Evolutionary conservation across 2,797 vertebrate genomes (phyloP).

Genomic region (Gadopsis bispinosus): DNA sequence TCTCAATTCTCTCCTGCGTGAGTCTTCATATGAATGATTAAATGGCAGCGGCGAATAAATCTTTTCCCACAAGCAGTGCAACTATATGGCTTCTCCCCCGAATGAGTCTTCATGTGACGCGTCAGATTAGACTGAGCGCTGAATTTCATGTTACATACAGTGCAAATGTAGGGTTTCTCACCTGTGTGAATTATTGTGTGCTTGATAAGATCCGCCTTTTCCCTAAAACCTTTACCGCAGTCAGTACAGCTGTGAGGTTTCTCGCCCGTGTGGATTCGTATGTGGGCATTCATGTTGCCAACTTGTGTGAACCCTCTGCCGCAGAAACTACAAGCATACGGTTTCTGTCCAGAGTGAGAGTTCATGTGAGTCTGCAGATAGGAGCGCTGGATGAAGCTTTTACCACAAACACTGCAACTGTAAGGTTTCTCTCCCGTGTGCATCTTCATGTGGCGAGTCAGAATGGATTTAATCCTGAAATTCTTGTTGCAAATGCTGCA

Average conservation of each 20-base stretch:
- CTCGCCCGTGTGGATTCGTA: slow-evolving; percentile 67
- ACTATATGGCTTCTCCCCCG: slow-evolving; percentile 59
- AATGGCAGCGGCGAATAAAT: slow-evolving; percentile 59
- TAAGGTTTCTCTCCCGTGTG: slow-evolving; percentile 67
- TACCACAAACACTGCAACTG: slow-evolving; percentile 54
- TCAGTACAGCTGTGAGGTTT: slow-evolving; percentile 59
- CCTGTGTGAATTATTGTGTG: slow-evolving; percentile 64
- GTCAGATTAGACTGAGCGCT: slow-evolving; percentile 60
- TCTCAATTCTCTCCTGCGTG: slow-evolving; percentile 39
- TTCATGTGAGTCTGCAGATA: slow-evolving; percentile 68
- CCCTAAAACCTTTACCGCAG: slow-evolving; percentile 62
- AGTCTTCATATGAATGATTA: slow-evolving; percentile 59
- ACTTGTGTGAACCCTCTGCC: slow-evolving; percentile 63
- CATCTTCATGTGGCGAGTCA: slow-evolving; percentile 66
- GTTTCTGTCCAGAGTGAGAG: slow-evolving; percentile 64
- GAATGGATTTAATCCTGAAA: slow-evolving; percentile 62
- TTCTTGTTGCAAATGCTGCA: slow-evolving; percentile 59
- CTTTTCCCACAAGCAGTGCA: slow-evolving; percentile 56
- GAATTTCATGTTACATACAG: slow-evolving; percentile 57
- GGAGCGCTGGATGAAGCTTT: slow-evolving; percentile 64
- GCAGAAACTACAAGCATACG: slow-evolving; percentile 46
- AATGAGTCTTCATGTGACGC: slow-evolving; percentile 65
- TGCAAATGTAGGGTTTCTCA: slow-evolving; percentile 59
- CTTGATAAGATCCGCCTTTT: slow-evolving; percentile 62
- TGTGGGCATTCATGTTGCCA: slow-evolving; percentile 66